phyloP scores from a whole-genome alignment of 2,113 vertebrate species.

The Daboia siamensis region DNA sequence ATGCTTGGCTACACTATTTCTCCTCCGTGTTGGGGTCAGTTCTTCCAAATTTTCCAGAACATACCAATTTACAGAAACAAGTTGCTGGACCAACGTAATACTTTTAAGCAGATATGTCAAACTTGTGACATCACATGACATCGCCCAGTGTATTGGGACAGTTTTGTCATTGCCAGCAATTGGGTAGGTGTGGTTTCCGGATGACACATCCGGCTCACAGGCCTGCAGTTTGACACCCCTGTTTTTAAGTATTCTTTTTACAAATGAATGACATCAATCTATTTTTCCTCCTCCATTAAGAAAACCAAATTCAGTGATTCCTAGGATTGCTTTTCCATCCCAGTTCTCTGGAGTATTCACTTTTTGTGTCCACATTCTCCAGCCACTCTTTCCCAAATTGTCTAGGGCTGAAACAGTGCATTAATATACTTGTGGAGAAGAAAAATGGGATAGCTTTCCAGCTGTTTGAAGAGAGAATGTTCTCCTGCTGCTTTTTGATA shows the following conservation, averaged over 20 bases:
- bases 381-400: not conserved
- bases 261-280: not conserved
- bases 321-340: not conserved
- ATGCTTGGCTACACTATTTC: not conserved
- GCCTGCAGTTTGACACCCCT: too few relatives aligned
- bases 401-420: not conserved
- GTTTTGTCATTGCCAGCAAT: too few relatives aligned
- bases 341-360: not conserved
- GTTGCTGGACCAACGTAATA: not conserved
- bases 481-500: not conserved
- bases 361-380: not conserved
- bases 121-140: too few relatives aligned
- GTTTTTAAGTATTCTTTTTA: not conserved
- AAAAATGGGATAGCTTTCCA: not conserved
- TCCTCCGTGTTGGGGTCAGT: not conserved
- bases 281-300: not conserved
- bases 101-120: not conserved
- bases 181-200: too few relatives aligned
- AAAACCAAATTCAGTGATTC: not conserved
- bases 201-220: too few relatives aligned
- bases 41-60: not conserved
- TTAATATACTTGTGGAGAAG: not conserved
- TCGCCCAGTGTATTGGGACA: too few relatives aligned
- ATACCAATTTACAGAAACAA: not conserved
- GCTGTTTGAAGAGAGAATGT: not conserved